Conservation (phyloP, 2,113 vertebrate species). For the Peromyscus californicus region DNA sequence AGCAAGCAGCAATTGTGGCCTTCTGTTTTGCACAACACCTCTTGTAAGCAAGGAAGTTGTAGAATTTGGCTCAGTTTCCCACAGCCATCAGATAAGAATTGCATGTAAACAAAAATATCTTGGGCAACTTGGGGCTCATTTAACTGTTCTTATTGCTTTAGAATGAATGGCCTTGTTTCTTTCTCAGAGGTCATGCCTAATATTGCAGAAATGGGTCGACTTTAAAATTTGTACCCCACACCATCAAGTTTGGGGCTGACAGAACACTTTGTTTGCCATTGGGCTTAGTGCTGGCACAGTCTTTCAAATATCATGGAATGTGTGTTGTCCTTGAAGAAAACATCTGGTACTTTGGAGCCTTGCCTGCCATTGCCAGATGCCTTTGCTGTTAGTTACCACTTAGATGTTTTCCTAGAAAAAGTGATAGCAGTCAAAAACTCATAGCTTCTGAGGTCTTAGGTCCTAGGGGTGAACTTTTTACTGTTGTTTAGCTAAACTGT, state of each 20-base stretch:
- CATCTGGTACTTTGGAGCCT: constrained; percentile 52
- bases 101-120: constrained; percentile 81
- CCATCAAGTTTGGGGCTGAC: constrained; percentile 64
- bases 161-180: constrained; percentile 76
- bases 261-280: constrained; percentile 65
- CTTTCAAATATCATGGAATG: constrained; percentile 72
- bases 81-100: constrained; percentile 71
- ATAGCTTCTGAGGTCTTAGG: neutral
- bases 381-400: constrained; percentile 72
- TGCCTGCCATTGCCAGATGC: constrained; percentile 21
- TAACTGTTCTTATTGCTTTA: constrained; percentile 76
- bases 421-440: neutral
- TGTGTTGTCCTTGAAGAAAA: neutral
- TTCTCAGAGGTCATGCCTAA: constrained; percentile 77
- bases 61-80: constrained; percentile 78
- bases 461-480: neutral
- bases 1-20: neutral
- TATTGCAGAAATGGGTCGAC: constrained; percentile 82
- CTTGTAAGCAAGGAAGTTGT: constrained; percentile 76
- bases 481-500: neutral
- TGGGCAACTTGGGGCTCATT: constrained; percentile 79
- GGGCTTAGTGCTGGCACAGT: constrained; percentile 20
- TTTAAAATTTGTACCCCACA: constrained; percentile 78
- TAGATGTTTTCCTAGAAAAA: constrained; percentile 55
- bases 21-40: constrained; percentile 55